phyloP scores from a whole-genome alignment of 1,140 invertebrate genomes.

The Bombus superbus region DNA sequence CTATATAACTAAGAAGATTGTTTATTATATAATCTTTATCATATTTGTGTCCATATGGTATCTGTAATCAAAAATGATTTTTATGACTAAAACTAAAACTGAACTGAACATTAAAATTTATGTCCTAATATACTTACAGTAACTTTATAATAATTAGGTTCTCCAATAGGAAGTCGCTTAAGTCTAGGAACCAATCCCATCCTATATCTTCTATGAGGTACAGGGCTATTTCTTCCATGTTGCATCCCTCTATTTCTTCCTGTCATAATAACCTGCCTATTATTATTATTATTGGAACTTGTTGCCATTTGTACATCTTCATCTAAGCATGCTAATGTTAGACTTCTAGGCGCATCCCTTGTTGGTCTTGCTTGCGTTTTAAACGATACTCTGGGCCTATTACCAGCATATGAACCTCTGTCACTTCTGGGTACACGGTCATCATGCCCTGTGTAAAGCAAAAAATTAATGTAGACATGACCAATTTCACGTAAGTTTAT shows the following conservation, averaged over 20 bases:
- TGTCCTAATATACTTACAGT: constrained; percentile 77
- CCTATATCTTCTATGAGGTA: constrained; percentile 61
- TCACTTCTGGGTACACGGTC: constrained; percentile 62
- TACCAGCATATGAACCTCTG: constrained; percentile 10
- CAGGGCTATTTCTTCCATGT: constrained; percentile 69
- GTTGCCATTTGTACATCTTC: constrained; percentile 73
- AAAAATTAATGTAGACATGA: not conserved
- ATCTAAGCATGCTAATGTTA: constrained; percentile 53
- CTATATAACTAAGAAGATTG: constrained; percentile 84
- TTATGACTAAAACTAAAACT: not conserved
- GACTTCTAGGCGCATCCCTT: constrained; percentile 4
- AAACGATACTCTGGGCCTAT: constrained; percentile 72
- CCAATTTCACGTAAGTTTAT: too few species aligned
- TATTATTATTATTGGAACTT: constrained; percentile 60
- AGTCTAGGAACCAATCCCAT: not conserved
- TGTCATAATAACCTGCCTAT: constrained; percentile 55
- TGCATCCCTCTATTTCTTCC: constrained; percentile 48
- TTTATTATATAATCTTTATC: constrained; percentile 87
- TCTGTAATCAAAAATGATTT: constrained; percentile 78
- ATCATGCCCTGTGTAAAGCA: constrained; percentile 67
- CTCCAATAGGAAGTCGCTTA: constrained; percentile 35
- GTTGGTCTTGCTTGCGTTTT: constrained; percentile 57
- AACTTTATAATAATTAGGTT: constrained; percentile 85
- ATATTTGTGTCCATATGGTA: constrained; percentile 89
- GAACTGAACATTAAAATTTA: not conserved